Evolutionary conservation across 64 coral and sea anemone genomes (phyloP), one percentile per base, ranked within the genome.

Genomic region (Pocillopora damicornis): DNA sequence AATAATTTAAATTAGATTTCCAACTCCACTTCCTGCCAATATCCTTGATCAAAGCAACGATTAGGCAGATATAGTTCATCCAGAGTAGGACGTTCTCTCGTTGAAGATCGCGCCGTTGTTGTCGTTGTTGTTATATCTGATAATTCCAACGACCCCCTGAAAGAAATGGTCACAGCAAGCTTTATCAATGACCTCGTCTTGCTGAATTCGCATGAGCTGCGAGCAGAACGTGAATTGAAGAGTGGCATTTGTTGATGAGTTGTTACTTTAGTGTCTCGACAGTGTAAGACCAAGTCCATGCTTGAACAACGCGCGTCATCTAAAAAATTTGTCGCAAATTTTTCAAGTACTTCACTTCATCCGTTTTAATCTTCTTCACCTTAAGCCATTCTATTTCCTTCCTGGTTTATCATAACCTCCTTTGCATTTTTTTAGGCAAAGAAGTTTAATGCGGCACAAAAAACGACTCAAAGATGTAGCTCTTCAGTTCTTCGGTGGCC

Each of bases 1-100:
- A 93, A 93, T 93, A 93, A 92, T 85, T 89, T 90, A 96, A 90
- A 73, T 96, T 96, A 96, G 80, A 96, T 96, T 89, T 96, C 94
- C 94, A 96, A 76, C 86, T 96, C 94, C 59, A 96, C 94, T 59
- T 96, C 94, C 88, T 96, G 94, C 94, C 94, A 96, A 88, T 90
- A 96, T 37, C 94, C 94, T 90, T 96, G 89, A 88, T 96, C 94
- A 82, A 90, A 96, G 90, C 94, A 96, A 81, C 94, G 91, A 90
- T 96, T 96, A 72, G 94, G 94, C 17, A 96, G 91, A 91, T 80
- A 93, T 80, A 96, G 74, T 82, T 96, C 94, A 73, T 91, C 94
- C 88, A 80, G 20, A 93, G 92, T 96, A 67, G 69, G 86, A 88
- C 77, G 16, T 60, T 62, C 64, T 93, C 35, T 67, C 11, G 10